These are phyloP conservation scores for Holothuria glaberrima DNA, from an alignment of 35 echinoderm and acorn worm genomes.

Conservation along the genomic window DNA sequence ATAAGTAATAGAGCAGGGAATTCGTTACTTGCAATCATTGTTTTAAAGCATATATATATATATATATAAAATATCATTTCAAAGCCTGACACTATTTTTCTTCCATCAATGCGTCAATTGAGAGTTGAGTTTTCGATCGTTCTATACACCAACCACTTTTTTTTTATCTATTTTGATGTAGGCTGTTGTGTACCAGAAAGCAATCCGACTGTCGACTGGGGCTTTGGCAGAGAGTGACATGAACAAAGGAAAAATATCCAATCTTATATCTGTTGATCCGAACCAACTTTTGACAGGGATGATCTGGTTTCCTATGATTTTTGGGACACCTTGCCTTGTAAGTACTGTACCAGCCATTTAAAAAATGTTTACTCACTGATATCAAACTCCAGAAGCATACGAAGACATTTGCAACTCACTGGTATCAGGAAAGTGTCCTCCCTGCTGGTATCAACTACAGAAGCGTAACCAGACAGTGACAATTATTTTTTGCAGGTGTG, in stretches of 20 bases:
- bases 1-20: too few relatives aligned
- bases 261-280: slow-evolving; percentile 52
- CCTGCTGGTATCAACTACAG: too few relatives aligned
- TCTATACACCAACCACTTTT: neutral
- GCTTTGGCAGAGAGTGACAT: neutral
- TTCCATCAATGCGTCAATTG: neutral
- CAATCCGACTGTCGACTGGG: slow-evolving; percentile 9
- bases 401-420: too few relatives aligned
- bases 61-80: neutral
- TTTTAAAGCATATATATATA: too few relatives aligned
- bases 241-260: slow-evolving; percentile 49
- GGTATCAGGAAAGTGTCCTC: too few relatives aligned
- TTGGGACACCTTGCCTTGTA: slow-evolving; percentile 2
- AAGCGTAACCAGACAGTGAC: too few relatives aligned
- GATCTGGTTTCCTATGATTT: slow-evolving; percentile 26
- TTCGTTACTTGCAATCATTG: too few relatives aligned
- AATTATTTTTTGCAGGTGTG: too few relatives aligned
- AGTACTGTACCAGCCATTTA: neutral
- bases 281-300: slow-evolving; percentile 25
- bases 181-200: slow-evolving; percentile 47
- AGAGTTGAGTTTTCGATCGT: neutral
- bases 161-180: neutral
- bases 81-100: neutral
- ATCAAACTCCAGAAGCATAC: too few relatives aligned
- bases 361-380: too few relatives aligned